Conservation (phyloP, 2,888 invertebrate genomes). For the Hetaerina titia region DNA sequence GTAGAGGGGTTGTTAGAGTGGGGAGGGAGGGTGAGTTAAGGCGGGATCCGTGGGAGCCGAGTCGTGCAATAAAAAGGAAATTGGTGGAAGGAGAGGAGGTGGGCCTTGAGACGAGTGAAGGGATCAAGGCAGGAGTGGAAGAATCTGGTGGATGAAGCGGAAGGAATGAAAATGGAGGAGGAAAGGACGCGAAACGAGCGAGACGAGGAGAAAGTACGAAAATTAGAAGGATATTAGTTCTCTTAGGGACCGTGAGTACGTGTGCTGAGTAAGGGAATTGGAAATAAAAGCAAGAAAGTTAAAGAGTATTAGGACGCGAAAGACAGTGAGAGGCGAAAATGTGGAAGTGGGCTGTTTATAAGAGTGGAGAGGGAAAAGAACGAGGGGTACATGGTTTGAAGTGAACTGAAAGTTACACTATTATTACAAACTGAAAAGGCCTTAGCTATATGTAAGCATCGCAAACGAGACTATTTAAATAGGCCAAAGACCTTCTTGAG, state of each 20-base stretch:
- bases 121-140: not conserved
- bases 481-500: no score
- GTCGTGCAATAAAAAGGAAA: slow-evolving; percentile 49
- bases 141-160: not conserved
- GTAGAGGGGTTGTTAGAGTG: not conserved
- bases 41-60: not conserved
- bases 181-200: not conserved
- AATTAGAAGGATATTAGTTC: slow-evolving; percentile 27
- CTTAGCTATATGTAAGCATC: no score
- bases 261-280: not conserved
- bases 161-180: not conserved
- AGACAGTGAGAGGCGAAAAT: not conserved
- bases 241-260: not conserved
- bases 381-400: no score
- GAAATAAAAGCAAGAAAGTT: not conserved
- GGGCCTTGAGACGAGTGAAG: not conserved
- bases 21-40: slow-evolving; percentile 36
- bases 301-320: not conserved
- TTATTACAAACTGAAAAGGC: no score
- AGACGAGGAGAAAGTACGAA: slow-evolving; percentile 27
- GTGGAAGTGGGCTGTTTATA: not conserved
- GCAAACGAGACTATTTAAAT: no score
- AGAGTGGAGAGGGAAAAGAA: not conserved
- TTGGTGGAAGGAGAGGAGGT: slow-evolving; percentile 29
- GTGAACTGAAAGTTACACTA: no score